Evolutionary conservation across 2,113 vertebrate species (phyloP).

Genomic region (Capra hircus): DNA sequence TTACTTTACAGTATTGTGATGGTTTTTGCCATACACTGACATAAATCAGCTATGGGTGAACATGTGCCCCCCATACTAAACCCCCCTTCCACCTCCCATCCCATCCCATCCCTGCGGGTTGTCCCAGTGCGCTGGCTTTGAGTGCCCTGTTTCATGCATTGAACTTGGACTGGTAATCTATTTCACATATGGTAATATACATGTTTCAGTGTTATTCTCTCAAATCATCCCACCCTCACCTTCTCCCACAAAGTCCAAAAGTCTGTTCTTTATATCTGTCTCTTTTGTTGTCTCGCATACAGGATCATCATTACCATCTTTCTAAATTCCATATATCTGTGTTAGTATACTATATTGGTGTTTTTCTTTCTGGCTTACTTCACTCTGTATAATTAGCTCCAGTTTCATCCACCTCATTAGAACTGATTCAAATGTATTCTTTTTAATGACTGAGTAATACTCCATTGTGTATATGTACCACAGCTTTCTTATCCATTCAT

Average conservation of each 20-base stretch:
- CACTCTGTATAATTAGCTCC: background rate
- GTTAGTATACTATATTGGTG: background rate
- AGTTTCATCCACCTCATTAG: background rate
- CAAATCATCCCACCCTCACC: background rate
- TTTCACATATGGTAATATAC: background rate
- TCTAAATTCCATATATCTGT: background rate
- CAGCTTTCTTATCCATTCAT: background rate
- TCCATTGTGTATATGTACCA: background rate
- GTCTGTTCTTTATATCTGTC: background rate
- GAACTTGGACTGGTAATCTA: background rate
- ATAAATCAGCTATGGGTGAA: fast-evolving
- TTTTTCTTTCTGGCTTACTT: background rate
- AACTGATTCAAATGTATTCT: background rate
- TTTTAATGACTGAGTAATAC: background rate
- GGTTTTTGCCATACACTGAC: background rate
- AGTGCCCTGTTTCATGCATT: background rate
- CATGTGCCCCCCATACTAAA: background rate
- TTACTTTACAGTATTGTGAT: background rate
- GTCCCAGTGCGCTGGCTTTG: background rate
- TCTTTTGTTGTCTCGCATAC: background rate
- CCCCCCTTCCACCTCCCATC: background rate
- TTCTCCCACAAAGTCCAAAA: background rate
- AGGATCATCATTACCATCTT: background rate
- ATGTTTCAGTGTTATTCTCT: background rate
- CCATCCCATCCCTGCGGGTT: background rate